These are phyloP conservation scores for Peromyscus californicus DNA, from an alignment of 2,113 vertebrate species.

Conservation along the genomic window DNA sequence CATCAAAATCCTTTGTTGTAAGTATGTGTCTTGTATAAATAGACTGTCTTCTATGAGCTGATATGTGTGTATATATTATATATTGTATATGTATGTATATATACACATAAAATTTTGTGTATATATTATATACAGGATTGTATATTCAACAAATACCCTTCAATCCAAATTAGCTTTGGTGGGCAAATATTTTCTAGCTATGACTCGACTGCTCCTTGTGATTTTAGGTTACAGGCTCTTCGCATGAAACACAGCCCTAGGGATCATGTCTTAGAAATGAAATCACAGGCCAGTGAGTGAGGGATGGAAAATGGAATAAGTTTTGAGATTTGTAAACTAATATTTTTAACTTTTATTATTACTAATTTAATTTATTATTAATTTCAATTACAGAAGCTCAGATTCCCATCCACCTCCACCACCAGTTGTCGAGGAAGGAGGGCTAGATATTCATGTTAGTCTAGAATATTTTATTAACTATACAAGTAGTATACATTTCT, in stretches of 20 bases:
- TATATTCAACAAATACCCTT: conserved; percentile 5
- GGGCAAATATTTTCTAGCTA: neutral
- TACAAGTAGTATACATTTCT: neutral
- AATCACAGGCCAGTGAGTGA: neutral
- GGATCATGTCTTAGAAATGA: neutral
- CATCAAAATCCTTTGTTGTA: conserved; percentile 94
- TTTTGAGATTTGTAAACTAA: conserved; percentile 23
- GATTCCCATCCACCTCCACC: neutral
- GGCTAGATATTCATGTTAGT: neutral
- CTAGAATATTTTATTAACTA: neutral
- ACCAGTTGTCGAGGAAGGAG: neutral
- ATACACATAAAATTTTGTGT: neutral
- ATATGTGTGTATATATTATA: neutral
- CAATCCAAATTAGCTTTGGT: neutral
- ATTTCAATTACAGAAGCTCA: neutral
- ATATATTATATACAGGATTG: neutral
- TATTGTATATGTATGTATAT: neutral
- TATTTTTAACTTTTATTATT: neutral
- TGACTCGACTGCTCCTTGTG: neutral
- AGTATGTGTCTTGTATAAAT: conserved; percentile 69
- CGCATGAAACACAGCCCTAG: neutral
- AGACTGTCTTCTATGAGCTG: neutral
- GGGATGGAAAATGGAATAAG: neutral
- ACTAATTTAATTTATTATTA: neutral
- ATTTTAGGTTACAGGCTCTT: neutral